Percentiles rank a stretch among this genome's conserved stretches.
These are phyloP conservation scores for Polietes domitor DNA, from an alignment of 2,888 invertebrate species.

Conservation along the genomic window DNA sequence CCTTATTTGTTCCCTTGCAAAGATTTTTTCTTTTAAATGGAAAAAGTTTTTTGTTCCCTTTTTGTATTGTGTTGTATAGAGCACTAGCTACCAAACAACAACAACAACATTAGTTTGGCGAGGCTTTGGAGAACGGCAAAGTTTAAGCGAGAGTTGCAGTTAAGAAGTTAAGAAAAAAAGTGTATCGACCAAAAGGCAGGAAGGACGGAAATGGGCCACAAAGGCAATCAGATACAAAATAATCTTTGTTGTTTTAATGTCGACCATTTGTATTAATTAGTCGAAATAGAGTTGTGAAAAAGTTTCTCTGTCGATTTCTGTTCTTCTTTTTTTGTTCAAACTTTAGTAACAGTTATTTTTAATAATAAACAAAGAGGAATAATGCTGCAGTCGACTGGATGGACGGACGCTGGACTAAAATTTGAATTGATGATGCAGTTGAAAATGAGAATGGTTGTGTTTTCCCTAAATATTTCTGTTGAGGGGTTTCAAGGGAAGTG, in stretches of 20 bases:
- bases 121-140: too few relatives aligned
- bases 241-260: constrained; percentile 66
- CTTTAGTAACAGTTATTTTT: constrained; percentile 6
- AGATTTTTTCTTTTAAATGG: constrained; percentile 67
- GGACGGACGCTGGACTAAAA: not conserved
- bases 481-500: too few relatives aligned
- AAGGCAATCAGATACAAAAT: constrained; percentile 62
- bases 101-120: constrained; percentile 63
- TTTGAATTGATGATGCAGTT: constrained; percentile 47
- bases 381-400: constrained; percentile 18
- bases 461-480: too few relatives aligned
- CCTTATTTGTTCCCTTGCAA: constrained; percentile 15
- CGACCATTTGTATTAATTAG: constrained; percentile 71
- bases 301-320: constrained; percentile 31
- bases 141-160: constrained; percentile 23
- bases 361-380: constrained; percentile 18
- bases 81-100: constrained; percentile 50
- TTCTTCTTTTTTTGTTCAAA: not conserved
- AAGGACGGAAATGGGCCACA: constrained; percentile 38
- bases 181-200: not conserved
- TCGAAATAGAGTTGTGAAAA: constrained; percentile 60
- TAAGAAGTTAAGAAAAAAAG: not conserved
- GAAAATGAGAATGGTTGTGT: not conserved
- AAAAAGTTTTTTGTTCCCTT: constrained; percentile 67
- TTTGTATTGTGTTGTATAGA: too few relatives aligned